Evolutionary conservation across 2,888 invertebrate species (phyloP).

Genomic region (Cosmopolites sordidus): DNA sequence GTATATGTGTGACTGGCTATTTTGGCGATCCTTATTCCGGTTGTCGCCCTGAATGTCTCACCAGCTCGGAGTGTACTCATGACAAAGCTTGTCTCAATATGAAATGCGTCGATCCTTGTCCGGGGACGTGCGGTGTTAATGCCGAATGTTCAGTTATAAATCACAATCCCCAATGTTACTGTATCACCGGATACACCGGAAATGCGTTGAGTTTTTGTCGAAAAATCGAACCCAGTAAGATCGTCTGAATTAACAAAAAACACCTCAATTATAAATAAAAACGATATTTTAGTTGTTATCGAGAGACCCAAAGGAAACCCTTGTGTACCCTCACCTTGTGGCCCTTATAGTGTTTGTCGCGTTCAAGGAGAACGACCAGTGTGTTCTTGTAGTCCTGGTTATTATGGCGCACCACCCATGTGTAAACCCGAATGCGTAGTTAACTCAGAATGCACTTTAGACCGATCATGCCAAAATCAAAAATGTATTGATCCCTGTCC

Average conservation of each 20-base stretch:
- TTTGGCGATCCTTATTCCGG: slow-evolving; percentile 74
- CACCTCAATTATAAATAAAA: background rate
- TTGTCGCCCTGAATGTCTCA: slow-evolving; percentile 76
- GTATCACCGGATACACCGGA: slow-evolving; percentile 67
- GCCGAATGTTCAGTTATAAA: slow-evolving; percentile 71
- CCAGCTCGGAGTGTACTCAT: slow-evolving; percentile 70
- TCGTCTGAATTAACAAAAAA: background rate
- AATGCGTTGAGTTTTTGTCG: slow-evolving; percentile 65
- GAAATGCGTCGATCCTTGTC: slow-evolving; percentile 75
- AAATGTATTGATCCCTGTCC: slow-evolving; percentile 75
- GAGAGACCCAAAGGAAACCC: slow-evolving; percentile 57
- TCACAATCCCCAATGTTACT: slow-evolving; percentile 73
- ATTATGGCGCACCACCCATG: slow-evolving; percentile 69
- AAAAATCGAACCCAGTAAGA: slow-evolving; percentile 43
- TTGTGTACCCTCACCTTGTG: slow-evolving; percentile 74
- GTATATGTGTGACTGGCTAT: slow-evolving; percentile 69
- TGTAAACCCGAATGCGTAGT: slow-evolving; percentile 76
- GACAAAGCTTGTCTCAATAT: slow-evolving; percentile 71
- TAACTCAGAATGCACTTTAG: slow-evolving; percentile 71
- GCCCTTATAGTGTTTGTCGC: slow-evolving; percentile 72
- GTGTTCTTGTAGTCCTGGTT: slow-evolving; percentile 70
- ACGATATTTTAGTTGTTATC: slow-evolving; percentile 32
- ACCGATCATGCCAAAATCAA: slow-evolving; percentile 72
- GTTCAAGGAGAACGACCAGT: slow-evolving; percentile 67
- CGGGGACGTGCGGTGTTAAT: slow-evolving; percentile 71